A percentile compares a stretch with the other conserved stretches of the same genome.
These are phyloP conservation scores for Manis javanica DNA, from an alignment of 2,797 vertebrate species.

Conservation along the genomic window DNA sequence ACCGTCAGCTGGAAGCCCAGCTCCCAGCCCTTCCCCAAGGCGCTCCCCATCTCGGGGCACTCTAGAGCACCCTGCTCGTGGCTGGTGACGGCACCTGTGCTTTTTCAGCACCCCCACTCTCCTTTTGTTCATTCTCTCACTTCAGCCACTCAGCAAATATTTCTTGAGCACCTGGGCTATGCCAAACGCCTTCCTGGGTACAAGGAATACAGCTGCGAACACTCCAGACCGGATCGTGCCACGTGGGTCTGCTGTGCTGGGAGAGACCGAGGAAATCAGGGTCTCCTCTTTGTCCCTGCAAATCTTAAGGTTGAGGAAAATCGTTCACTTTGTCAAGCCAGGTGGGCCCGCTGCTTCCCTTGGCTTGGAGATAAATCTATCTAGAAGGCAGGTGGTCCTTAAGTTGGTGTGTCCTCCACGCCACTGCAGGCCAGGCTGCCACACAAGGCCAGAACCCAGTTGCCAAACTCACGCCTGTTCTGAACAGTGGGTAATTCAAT, in stretches of 20 bases:
- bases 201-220: neutral
- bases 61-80: neutral
- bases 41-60: neutral
- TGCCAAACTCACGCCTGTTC: neutral
- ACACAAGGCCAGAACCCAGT: neutral
- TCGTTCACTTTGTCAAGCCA: neutral
- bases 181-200: neutral
- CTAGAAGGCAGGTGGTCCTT: neutral
- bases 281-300: neutral
- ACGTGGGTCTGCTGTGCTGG: neutral
- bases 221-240: neutral
- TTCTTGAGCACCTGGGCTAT: neutral
- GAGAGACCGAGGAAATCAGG: neutral
- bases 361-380: neutral
- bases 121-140: neutral
- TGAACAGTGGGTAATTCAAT: neutral
- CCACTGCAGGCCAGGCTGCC: fast-evolving
- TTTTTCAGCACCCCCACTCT: neutral
- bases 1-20: neutral
- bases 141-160: neutral
- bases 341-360: neutral
- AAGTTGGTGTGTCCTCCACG: neutral
- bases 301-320: neutral
- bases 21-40: neutral
- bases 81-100: neutral